Base-by-base conservation (phyloP, 1,140 invertebrate genomes). In the Elymnias hypermnestra region DNA sequence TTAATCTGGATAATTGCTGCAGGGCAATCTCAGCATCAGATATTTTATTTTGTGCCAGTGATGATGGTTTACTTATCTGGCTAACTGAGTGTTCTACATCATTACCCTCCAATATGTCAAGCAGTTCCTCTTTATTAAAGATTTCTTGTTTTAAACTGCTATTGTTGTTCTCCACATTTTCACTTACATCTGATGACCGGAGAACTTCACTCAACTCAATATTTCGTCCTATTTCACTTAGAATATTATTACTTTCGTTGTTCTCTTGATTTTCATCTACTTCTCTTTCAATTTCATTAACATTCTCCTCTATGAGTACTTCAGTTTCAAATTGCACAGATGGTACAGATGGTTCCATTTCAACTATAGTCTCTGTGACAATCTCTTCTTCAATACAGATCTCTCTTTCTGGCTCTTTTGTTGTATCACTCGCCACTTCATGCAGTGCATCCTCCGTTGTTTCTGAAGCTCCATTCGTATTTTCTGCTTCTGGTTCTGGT, bases 21-120 rank as follows among this genome's bases (percentile, higher is more conserved):
- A 79, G 46, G 18, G 81, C 77, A 47, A 76, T 38, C 46, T 76
- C 54, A 26, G 66, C 54, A 61, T 76, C 73, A 51, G 28, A 37
- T 10, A 43, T 14, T 51, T 50, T 33, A 44, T 9, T 40, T 38
- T 38, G 15, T 10, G 17, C 21, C 4, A 5, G 33, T 23, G 6
- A 14, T 15, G 43, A 45, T 18, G 15, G 6, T 7, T 33, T 13
- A 21, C 17, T 13, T 14, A 9, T 23, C 43, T 41, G 9, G 42
- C 29, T 38, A 8, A 25, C 17, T 22, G 55, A n/a, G 18, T 60
- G 31, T 40, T 65, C 65, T 12, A 53, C 50, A 67, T 82, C 69
- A 64, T 83, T 83, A 6, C 82, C 82, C 67, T 85, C 65, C 48
- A 85, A 63, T 41, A 85, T 85, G 59, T 81, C 77, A 17, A 85